phyloP scores from a whole-genome alignment of 1,140 invertebrate species.

The Drosophila kurseongensis region DNA sequence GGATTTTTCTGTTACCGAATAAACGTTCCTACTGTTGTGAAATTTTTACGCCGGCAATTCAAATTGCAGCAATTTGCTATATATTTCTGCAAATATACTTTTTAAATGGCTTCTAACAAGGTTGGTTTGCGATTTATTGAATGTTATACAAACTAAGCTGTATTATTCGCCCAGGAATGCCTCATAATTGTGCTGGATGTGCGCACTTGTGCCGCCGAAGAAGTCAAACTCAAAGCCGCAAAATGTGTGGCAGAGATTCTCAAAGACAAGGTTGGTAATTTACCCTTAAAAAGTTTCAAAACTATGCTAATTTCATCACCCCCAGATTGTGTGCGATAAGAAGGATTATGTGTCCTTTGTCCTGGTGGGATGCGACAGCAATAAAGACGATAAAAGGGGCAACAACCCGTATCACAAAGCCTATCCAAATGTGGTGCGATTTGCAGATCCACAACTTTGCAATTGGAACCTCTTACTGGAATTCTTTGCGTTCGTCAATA shows the following conservation, averaged over 20 bases:
- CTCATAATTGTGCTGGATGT: conserved; percentile 68
- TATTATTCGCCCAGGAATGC: conserved; percentile 40
- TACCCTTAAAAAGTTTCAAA: not conserved
- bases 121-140: conserved; percentile 8
- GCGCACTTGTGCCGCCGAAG: conserved; percentile 53
- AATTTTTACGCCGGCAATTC: conserved; percentile 47
- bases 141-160: not conserved
- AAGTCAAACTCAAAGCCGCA: conserved; percentile 66
- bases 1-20: not conserved
- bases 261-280: conserved; percentile 62
- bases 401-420: not conserved
- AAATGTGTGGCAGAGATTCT: conserved; percentile 66
- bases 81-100: not conserved
- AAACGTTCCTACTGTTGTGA: conserved; percentile 54
- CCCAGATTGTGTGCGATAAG: conserved; percentile 66
- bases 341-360: conserved; percentile 77
- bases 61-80: not conserved
- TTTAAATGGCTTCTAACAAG: conserved; percentile 61
- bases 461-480: conserved; percentile 61
- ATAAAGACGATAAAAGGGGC: not conserved
- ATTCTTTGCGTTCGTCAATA: conserved; percentile 67
- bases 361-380: conserved; percentile 59
- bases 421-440: conserved; percentile 47
- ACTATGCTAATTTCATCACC: not conserved
- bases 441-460: conserved; percentile 30